phyloP scores from a whole-genome alignment of 2,113 vertebrate genomes.

The Mustela nigripes region DNA sequence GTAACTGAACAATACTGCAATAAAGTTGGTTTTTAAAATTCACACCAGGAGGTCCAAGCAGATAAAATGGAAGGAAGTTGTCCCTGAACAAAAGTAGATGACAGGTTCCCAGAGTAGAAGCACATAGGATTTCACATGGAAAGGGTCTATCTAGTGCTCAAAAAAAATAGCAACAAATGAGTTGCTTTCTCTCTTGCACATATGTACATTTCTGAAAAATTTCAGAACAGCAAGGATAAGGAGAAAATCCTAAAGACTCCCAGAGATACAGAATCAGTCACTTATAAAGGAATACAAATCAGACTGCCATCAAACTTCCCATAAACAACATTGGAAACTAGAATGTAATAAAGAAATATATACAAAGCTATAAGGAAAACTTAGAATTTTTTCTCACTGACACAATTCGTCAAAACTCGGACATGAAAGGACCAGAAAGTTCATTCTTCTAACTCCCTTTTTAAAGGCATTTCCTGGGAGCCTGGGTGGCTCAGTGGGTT shows the following conservation, averaged over 20 bases:
- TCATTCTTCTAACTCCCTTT: background rate
- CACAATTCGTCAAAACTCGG: background rate
- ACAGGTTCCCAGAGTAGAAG: background rate
- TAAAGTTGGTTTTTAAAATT: constrained; percentile 12
- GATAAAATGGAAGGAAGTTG: background rate
- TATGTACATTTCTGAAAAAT: background rate
- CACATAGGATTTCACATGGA: background rate
- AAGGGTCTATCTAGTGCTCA: background rate
- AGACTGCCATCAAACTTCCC: background rate
- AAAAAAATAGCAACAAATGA: background rate
- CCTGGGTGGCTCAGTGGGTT: too few species aligned
- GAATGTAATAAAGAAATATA: background rate
- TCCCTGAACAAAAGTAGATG: background rate
- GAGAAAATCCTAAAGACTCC: constrained; percentile 1
- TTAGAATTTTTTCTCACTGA: constrained; percentile 27
- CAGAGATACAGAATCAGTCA: background rate
- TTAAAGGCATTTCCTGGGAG: background rate
- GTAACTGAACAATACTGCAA: background rate
- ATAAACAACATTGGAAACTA: background rate
- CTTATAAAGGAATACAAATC: background rate
- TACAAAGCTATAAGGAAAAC: constrained; percentile 8
- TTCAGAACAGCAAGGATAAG: background rate
- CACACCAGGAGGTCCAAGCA: background rate
- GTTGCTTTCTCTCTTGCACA: background rate
- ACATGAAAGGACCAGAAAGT: background rate